Percentiles rank a stretch among this genome's conserved stretches.
phyloP scores from a whole-genome alignment of 2,888 invertebrate genomes.

The Nudaria mundana region DNA sequence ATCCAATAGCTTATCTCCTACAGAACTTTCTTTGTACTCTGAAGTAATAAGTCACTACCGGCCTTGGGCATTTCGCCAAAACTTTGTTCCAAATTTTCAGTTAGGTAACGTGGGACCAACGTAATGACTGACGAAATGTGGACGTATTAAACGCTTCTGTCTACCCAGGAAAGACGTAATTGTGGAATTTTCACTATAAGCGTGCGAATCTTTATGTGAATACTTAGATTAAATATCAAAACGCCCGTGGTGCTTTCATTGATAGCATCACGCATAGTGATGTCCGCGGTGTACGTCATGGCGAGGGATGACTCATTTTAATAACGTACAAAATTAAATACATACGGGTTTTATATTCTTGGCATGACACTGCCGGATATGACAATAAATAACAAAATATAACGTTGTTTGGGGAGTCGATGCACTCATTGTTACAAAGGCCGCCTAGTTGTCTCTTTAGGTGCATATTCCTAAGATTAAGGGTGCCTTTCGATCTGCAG shows the following conservation, averaged over 20 bases:
- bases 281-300: slow-evolving; percentile 30
- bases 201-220: too few relatives aligned
- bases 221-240: slow-evolving; percentile 17
- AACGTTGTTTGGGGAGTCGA: slow-evolving; percentile 38
- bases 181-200: too few relatives aligned
- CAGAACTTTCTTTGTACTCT: slow-evolving; percentile 3
- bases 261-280: slow-evolving; percentile 39
- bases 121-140: too few relatives aligned
- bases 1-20: too few relatives aligned
- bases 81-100: slow-evolving; percentile 10
- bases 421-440: slow-evolving; percentile 33
- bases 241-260: slow-evolving; percentile 23
- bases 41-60: slow-evolving; percentile 8
- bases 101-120: too few relatives aligned
- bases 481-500: too few relatives aligned
- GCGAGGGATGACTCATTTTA: slow-evolving; percentile 43
- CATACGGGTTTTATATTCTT: slow-evolving; percentile 43
- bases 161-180: too few relatives aligned
- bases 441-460: slow-evolving; percentile 4
- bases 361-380: slow-evolving; percentile 52
- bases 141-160: too few relatives aligned
- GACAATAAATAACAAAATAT: slow-evolving; percentile 43
- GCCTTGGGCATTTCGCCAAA: slow-evolving; percentile 36
- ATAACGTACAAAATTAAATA: slow-evolving; percentile 19
- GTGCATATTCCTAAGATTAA: too few relatives aligned